Evolutionary conservation across 1,140 invertebrate genomes (phyloP).

Genomic region (Pseudomyrmex dendroicus): DNA sequence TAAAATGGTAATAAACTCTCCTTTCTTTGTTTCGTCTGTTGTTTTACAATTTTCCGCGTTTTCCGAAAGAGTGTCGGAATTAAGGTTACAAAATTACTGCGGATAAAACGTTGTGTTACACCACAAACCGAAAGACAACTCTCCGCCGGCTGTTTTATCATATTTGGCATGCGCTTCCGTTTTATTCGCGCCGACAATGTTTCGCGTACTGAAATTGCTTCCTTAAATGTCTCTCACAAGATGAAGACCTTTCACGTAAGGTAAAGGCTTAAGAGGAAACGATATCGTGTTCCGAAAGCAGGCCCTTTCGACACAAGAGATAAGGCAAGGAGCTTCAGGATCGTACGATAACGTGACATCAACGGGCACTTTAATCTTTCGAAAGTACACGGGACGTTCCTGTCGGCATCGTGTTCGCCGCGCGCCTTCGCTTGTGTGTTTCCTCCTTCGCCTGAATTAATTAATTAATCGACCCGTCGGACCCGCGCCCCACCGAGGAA

Average conservation of each 20-base stretch:
- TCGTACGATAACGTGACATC: slow-evolving; percentile 27
- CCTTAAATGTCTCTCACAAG: too few species aligned
- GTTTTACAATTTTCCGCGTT: slow-evolving; percentile 58
- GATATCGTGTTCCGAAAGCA: background rate
- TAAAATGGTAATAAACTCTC: slow-evolving; percentile 58
- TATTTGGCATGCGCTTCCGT: background rate
- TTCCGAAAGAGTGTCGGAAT: background rate
- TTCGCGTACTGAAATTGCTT: too few species aligned
- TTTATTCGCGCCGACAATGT: background rate
- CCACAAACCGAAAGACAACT: too few species aligned
- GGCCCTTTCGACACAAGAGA: background rate
- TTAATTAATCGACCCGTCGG: slow-evolving; percentile 48
- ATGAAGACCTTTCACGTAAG: too few species aligned
- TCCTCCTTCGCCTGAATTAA: slow-evolving; percentile 22
- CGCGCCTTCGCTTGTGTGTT: background rate
- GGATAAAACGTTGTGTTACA: slow-evolving; percentile 32
- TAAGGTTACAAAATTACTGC: slow-evolving; percentile 4
- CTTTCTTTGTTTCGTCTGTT: slow-evolving; percentile 18
- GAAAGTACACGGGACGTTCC: slow-evolving; percentile 17
- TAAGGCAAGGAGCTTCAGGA: background rate
- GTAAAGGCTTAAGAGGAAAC: background rate
- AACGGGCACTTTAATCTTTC: slow-evolving; percentile 28
- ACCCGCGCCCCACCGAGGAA: slow-evolving; percentile 17
- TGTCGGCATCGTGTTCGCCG: slow-evolving; percentile 8
- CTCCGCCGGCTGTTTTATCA: background rate